Conservation (phyloP, 2,113 vertebrate species). For the Cyrtonyx montezumae region DNA sequence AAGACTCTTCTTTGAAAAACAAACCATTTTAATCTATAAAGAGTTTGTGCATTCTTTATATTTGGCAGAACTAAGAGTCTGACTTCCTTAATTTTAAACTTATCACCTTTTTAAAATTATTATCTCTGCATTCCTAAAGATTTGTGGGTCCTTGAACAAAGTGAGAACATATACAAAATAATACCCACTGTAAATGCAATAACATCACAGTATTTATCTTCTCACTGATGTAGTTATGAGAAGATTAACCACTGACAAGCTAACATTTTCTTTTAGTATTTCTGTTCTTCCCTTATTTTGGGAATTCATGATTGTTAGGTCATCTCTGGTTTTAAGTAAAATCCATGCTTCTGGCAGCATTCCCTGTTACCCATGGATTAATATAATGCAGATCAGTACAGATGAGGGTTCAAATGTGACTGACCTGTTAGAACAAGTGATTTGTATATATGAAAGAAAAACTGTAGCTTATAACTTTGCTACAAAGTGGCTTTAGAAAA, state of each 20-base stretch:
- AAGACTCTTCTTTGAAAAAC: not conserved
- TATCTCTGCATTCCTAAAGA: not conserved
- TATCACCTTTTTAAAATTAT: not conserved
- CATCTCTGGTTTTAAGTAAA: not conserved
- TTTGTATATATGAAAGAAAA: not conserved
- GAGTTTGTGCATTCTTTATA: not conserved
- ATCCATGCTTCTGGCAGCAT: not conserved
- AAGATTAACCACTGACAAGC: not conserved
- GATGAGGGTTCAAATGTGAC: not conserved
- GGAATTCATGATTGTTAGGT: not conserved
- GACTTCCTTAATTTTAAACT: not conserved
- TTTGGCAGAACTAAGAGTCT: not conserved
- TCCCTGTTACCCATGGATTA: not conserved
- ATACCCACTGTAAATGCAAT: not conserved
- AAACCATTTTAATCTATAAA: not conserved
- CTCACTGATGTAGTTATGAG: not conserved
- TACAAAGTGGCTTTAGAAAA: not conserved
- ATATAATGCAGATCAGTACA: not conserved
- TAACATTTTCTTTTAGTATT: not conserved
- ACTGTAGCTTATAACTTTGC: not conserved
- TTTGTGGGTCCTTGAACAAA: not conserved
- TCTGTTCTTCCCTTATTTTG: not conserved
- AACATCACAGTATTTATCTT: not conserved
- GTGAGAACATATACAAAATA: not conserved
- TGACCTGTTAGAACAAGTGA: not conserved